phyloP scores from a whole-genome alignment of 2,113 vertebrate genomes.

The Phalacrocorax brasilianus region DNA sequence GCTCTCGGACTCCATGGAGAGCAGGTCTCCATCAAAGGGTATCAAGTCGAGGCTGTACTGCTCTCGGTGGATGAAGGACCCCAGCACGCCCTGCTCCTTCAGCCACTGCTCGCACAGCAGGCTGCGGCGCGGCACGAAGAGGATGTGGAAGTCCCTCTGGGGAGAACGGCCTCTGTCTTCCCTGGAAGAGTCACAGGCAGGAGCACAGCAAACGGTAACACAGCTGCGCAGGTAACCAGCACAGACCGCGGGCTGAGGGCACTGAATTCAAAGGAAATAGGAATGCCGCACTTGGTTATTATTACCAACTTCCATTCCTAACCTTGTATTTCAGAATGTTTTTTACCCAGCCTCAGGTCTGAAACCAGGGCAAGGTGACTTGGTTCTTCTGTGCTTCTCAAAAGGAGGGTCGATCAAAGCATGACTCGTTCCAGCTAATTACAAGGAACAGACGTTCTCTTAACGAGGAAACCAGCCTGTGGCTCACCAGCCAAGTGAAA shows the following conservation, averaged over 20 bases:
- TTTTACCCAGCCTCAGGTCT: neutral
- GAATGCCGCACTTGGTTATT: accelerated
- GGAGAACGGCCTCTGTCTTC: constrained; percentile 86
- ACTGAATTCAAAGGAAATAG: accelerated
- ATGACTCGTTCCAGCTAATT: accelerated
- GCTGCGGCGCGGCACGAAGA: constrained; percentile 95
- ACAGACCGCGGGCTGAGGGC: neutral
- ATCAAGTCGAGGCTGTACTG: constrained; percentile 96
- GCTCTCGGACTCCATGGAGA: constrained; percentile 96
- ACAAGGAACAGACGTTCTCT: accelerated
- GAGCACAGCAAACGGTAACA: neutral
- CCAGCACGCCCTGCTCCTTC: constrained; percentile 91
- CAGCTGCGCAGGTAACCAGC: neutral
- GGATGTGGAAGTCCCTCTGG: constrained; percentile 89
- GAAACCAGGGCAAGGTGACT: neutral
- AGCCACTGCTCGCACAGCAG: constrained; percentile 93
- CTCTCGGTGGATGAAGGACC: constrained; percentile 89
- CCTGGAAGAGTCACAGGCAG: constrained; percentile 60
- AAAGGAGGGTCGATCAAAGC: neutral
- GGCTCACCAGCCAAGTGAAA: accelerated
- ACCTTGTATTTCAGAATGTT: too few relatives aligned
- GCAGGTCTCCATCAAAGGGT: constrained; percentile 92
- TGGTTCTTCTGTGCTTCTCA: neutral
- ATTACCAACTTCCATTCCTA: accelerated
- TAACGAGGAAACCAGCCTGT: accelerated